A percentile compares a stretch with the other conserved stretches of the same genome.
These are phyloP conservation scores for Lepilemur septentrionalis DNA, from an alignment of 2,797 vertebrate genomes.

Conservation along the genomic window DNA sequence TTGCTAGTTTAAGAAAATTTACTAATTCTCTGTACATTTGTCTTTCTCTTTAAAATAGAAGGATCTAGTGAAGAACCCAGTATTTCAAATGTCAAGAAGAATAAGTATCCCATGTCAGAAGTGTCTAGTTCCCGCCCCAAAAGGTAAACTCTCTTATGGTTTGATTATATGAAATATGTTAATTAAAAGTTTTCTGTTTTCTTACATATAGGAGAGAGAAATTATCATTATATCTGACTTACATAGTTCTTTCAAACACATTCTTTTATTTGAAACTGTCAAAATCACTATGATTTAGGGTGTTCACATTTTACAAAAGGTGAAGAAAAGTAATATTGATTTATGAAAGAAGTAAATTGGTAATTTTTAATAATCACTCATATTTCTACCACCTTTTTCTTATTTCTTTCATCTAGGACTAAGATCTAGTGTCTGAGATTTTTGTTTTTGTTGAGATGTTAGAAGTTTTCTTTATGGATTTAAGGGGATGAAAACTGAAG, in stretches of 20 bases:
- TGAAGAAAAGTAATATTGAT: constrained; percentile 5
- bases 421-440: background rate
- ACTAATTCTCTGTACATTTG: constrained; percentile 41
- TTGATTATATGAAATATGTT: constrained; percentile 1
- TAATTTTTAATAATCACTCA: constrained; percentile 8
- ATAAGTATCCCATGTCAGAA: constrained; percentile 42
- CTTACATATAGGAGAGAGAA: background rate
- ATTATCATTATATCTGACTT: background rate
- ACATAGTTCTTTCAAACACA: constrained; percentile 10
- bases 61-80: constrained; percentile 61
- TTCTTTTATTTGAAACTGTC: constrained; percentile 30
- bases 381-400: background rate
- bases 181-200: background rate
- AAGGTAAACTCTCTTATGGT: constrained; percentile 73
- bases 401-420: background rate
- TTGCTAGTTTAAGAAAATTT: background rate
- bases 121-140: constrained; percentile 51
- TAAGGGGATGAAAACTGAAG: constrained; percentile 11
- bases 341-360: background rate
- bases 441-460: constrained; percentile 11
- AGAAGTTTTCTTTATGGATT: constrained; percentile 14
- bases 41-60: constrained; percentile 64
- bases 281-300: constrained; percentile 27
- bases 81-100: constrained; percentile 71
- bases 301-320: background rate